Evolutionary conservation across 2,888 invertebrate genomes (phyloP).

Genomic region (Zaprionus lineosus): DNA sequence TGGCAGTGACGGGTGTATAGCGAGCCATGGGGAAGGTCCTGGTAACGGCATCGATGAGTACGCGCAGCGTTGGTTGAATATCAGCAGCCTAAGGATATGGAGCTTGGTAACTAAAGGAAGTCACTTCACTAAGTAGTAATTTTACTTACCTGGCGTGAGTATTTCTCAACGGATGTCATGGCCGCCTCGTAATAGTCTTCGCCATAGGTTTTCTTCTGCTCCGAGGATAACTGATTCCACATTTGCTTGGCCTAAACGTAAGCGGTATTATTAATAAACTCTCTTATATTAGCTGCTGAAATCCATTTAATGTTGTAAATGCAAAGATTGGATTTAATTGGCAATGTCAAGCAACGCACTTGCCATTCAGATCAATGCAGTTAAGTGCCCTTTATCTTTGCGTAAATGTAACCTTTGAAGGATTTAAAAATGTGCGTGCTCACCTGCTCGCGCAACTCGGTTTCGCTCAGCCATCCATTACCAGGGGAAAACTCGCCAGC

Average conservation of each 20-base stretch:
- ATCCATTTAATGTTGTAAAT: conserved; percentile 43
- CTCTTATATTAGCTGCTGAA: conserved; percentile 32
- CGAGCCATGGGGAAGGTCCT: conserved; percentile 92
- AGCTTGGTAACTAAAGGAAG: conserved; percentile 24
- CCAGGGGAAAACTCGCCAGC: conserved; percentile 93
- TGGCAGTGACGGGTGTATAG: conserved; percentile 91
- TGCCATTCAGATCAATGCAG: conserved; percentile 38
- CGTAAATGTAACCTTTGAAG: too few relatives aligned
- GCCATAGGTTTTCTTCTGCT: conserved; percentile 90
- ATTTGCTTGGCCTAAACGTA: conserved; percentile 88
- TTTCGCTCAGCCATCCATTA: conserved; percentile 89
- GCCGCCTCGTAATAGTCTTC: conserved; percentile 92
- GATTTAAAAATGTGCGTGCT: too few relatives aligned
- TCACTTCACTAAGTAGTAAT: background rate
- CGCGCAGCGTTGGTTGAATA: conserved; percentile 89
- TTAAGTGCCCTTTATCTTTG: conserved; percentile 8
- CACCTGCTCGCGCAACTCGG: conserved; percentile 86
- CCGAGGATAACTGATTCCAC: conserved; percentile 90
- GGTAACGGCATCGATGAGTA: conserved; percentile 89
- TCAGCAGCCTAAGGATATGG: conserved; percentile 86
- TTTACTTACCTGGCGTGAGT: conserved; percentile 86
- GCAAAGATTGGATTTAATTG: too few relatives aligned
- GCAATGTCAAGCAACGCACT: conserved; percentile 22
- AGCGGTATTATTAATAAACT: conserved; percentile 61
- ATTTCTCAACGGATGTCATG: conserved; percentile 90